A percentile compares a stretch with the other conserved stretches of the same genome.
phyloP scores from a whole-genome alignment of 92 coral and sea anemone species.

The Epizoanthus illoricatus region DNA sequence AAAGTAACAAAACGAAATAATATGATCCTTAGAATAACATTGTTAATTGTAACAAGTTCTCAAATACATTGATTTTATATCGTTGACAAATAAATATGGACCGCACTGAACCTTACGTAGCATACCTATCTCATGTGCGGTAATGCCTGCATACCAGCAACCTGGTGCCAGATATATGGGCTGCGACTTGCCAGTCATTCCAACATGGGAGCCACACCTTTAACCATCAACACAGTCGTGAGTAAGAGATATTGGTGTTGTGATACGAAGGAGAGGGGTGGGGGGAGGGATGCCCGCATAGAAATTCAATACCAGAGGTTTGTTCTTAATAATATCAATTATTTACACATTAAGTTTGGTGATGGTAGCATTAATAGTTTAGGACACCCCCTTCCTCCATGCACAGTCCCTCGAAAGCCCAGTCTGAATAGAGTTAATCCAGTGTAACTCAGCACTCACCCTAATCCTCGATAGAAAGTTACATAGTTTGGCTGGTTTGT shows the following conservation, averaged over 20 bases:
- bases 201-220: slow-evolving; percentile 24
- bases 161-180: not conserved
- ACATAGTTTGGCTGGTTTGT: slow-evolving; percentile 20
- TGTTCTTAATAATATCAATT: too few species aligned
- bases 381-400: too few species aligned
- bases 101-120: too few species aligned
- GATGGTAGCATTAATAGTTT: too few species aligned
- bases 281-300: too few species aligned
- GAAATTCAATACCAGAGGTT: too few species aligned
- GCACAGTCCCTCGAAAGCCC: not conserved
- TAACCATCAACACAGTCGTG: not conserved
- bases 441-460: not conserved
- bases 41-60: not conserved
- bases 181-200: slow-evolving; percentile 4
- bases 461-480: slow-evolving; percentile 3
- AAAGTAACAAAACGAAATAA: not conserved
- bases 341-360: too few species aligned
- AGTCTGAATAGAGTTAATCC: not conserved
- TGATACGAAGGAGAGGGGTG: not conserved
- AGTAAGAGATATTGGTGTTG: not conserved
- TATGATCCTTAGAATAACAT: too few species aligned
- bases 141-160: slow-evolving; percentile 22
- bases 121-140: slow-evolving; percentile 31
- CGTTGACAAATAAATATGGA: not conserved
- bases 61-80: too few species aligned